These are phyloP conservation scores for Caenorhabditis inopinata DNA, from an alignment of 1,140 invertebrate species.

Conservation along the genomic window DNA sequence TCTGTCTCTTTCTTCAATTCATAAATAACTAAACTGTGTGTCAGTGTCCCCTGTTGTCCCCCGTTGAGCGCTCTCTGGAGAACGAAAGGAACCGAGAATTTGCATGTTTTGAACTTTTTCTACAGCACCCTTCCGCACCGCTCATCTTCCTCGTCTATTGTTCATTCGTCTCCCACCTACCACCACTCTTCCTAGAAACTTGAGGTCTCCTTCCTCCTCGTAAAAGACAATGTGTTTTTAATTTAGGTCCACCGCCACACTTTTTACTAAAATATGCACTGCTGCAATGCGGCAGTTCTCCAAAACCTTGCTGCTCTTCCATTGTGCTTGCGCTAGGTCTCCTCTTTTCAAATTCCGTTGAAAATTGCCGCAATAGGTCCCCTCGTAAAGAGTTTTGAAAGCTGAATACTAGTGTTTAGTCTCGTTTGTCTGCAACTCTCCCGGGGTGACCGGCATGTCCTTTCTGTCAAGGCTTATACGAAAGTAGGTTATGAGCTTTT, in stretches of 20 bases:
- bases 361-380: neutral
- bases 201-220: neutral
- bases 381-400: too few relatives aligned
- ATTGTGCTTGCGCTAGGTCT: too few relatives aligned
- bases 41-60: neutral
- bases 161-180: too few relatives aligned
- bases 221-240: conserved; percentile 27
- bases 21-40: conserved; percentile 33
- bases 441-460: neutral
- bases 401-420: too few relatives aligned
- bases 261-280: conserved; percentile 23
- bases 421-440: neutral
- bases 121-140: neutral
- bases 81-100: neutral
- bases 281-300: too few relatives aligned
- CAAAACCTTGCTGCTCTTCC: too few relatives aligned
- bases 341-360: conserved; percentile 22
- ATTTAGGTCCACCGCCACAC: neutral
- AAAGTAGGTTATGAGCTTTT: conserved; percentile 19
- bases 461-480: conserved; percentile 4
- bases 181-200: neutral
- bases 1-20: neutral
- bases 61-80: too few relatives aligned
- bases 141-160: neutral
- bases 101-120: neutral